Conservation (phyloP, 2,888 invertebrate species). For the Drosophila mercatorum region DNA sequence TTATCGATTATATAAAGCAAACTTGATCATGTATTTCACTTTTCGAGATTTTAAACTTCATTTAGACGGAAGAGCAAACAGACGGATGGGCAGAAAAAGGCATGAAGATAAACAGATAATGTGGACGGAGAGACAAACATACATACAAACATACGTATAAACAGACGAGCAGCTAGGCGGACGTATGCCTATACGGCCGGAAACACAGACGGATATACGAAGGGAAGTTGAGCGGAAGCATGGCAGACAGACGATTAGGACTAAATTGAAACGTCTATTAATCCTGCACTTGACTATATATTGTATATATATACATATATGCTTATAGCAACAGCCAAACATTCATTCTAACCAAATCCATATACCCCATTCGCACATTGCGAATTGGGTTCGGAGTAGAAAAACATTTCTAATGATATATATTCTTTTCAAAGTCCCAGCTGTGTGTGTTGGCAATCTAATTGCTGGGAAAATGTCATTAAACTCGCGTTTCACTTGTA, state of each 20-base stretch:
- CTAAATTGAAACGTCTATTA: background rate
- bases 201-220: background rate
- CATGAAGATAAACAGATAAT: background rate
- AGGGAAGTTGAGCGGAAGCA: background rate
- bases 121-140: too few relatives aligned
- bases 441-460: constrained; percentile 58
- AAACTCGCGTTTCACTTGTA: constrained; percentile 63
- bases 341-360: background rate
- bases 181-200: background rate
- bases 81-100: background rate
- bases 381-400: background rate
- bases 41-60: background rate
- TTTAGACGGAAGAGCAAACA: background rate
- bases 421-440: constrained; percentile 38
- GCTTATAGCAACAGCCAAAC: background rate
- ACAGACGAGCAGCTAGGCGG: too few relatives aligned
- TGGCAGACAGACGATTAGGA: background rate
- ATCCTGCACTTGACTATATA: background rate
- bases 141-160: background rate
- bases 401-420: constrained; percentile 17
- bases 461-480: constrained; percentile 64
- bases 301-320: background rate
- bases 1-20: background rate
- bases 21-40: too few relatives aligned
- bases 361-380: background rate